Base-by-base conservation (phyloP, 2,797 vertebrate species). In the Meriones psammophilus region DNA sequence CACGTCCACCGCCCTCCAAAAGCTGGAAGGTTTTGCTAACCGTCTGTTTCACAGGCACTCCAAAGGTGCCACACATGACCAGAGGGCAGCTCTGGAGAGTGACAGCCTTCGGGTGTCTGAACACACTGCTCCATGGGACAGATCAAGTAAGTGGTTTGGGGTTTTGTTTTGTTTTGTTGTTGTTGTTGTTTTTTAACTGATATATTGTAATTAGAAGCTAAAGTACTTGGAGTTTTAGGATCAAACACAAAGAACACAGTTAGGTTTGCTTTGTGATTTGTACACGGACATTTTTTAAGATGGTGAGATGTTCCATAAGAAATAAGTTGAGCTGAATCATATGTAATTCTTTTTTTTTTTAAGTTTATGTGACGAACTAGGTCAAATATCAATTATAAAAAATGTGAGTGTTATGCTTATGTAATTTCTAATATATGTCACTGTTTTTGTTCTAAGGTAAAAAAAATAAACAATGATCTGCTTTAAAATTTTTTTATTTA, bases 11-110 rank as follows among this genome's bases (percentile, higher is more conserved):
- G 99, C 99, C 2, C 99, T 99, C 90, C 99, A 99, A 97, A 99
- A 98, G 24, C 97, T 99, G 97, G 99, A 99, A 91, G 99, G 98
- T 0, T 99, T 99, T 91, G 99, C 99, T 83, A 99, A 98, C 95
- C 99, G 99, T 50, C 97, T 99, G 80, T 99, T 99, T 98, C 98
- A 99, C 83, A 99, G 99, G 97, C 99, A 98, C 95, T 98, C 99
- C 36, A 99, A 99, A 98, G 97, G 98, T 93, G 97, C 97, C 96
- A 22, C 86, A 0, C 99, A 99, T 68, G 99, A 99, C 85, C 98
- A 98, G 96, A 99, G 96, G 97, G 98, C 95, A 60, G 69, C 98
- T 96, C 98, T 98, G 97, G 99, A 99, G 96, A 98, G 95, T 92
- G 99, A 99, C 94, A 98, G 98, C 97, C 99, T 98, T 36, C 98